Percentiles rank a stretch among this genome's conserved stretches.
Evolutionary conservation across 2,888 invertebrate genomes (phyloP).

Genomic region (Ectobius pallidus): DNA sequence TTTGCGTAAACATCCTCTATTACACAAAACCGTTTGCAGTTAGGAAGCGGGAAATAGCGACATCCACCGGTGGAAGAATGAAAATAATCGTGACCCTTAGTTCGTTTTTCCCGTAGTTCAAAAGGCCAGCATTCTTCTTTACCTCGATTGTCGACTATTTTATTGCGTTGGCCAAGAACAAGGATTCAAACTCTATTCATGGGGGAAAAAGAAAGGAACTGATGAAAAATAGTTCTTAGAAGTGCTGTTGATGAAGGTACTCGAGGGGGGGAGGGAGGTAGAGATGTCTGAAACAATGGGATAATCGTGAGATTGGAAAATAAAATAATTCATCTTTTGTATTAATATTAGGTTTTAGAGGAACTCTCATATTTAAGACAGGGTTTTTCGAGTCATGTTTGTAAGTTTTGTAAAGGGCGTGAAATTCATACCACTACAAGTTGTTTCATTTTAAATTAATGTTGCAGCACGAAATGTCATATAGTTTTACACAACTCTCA

Average conservation of each 20-base stretch:
- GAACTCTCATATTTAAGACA: not conserved
- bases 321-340: constrained; percentile 3
- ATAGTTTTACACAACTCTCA: not conserved
- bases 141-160: constrained; percentile 14
- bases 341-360: not conserved
- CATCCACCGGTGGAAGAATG: not conserved
- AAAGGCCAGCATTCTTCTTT: constrained; percentile 29
- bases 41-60: not conserved
- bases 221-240: constrained; percentile 19
- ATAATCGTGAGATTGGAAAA: constrained; percentile 14
- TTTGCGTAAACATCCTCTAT: not conserved
- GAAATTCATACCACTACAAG: not conserved
- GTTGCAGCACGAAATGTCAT: not conserved
- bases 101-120: constrained; percentile 36
- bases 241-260: not conserved
- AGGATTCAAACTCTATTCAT: no score
- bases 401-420: not conserved
- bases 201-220: not conserved
- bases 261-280: not conserved
- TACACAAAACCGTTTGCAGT: not conserved
- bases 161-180: constrained; percentile 19
- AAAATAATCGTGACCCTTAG: constrained; percentile 25
- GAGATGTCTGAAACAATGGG: not conserved
- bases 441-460: not conserved
- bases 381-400: not conserved